These are phyloP conservation scores for Dissostichus mawsoni DNA, from an alignment of 2,113 vertebrate genomes.

Conservation along the genomic window DNA sequence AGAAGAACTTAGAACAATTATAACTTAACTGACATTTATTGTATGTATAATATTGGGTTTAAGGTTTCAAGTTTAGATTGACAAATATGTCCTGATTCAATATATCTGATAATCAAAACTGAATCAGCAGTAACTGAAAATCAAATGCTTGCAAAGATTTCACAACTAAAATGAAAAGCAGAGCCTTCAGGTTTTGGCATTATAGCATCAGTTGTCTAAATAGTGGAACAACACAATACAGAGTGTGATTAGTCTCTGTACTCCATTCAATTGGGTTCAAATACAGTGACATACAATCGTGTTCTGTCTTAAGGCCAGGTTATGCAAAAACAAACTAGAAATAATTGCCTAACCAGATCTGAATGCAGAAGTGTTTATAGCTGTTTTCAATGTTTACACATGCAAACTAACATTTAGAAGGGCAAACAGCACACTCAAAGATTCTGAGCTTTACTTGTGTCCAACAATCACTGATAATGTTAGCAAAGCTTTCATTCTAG, in stretches of 20 bases:
- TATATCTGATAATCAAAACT: too few species aligned
- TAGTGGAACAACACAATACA: neutral
- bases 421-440: neutral
- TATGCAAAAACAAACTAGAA: neutral
- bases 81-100: too few species aligned
- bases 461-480: neutral
- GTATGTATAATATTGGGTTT: too few species aligned
- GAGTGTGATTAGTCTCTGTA: neutral
- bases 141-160: neutral
- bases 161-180: neutral
- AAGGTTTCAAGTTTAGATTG: too few species aligned
- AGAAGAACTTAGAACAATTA: too few species aligned
- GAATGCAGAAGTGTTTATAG: neutral
- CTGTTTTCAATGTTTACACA: neutral
- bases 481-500: neutral
- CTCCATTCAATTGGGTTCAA: neutral
- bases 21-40: neutral
- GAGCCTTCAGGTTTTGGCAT: neutral
- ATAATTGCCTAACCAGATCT: neutral
- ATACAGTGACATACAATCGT: neutral
- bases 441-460: neutral
- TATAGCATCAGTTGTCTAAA: neutral
- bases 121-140: neutral
- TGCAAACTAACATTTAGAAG: neutral
- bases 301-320: neutral